Evolutionary conservation across 1,140 invertebrate genomes (phyloP).

Genomic region (Bicyclus anynana): DNA sequence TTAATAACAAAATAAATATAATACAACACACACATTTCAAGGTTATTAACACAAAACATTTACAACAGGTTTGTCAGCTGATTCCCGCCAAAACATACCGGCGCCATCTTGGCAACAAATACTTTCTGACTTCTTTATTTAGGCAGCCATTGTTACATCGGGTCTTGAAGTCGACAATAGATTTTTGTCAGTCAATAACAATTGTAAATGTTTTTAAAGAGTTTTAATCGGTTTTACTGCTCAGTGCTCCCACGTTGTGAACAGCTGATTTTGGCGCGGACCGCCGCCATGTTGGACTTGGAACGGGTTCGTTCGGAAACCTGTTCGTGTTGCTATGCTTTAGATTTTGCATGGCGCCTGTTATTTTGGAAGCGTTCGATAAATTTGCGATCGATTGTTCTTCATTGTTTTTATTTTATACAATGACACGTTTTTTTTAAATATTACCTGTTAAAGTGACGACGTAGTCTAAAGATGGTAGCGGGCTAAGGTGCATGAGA

Average conservation of each 20-base stretch:
- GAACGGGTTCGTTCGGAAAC: slow-evolving; percentile 34
- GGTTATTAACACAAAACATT: slow-evolving; percentile 7
- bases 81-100: slow-evolving; percentile 56
- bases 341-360: slow-evolving; percentile 18
- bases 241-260: slow-evolving; percentile 39
- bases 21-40: slow-evolving; percentile 4
- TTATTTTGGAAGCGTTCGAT: slow-evolving; percentile 25
- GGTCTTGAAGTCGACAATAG: slow-evolving; percentile 36
- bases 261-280: slow-evolving; percentile 53
- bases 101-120: slow-evolving; percentile 31
- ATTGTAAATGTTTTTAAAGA: slow-evolving; percentile 6
- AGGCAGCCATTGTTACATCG: slow-evolving; percentile 32
- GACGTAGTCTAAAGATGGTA: no score
- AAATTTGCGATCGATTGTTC: slow-evolving; percentile 23
- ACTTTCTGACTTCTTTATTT: slow-evolving; percentile 12
- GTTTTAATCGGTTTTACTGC: not conserved
- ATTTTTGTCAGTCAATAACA: slow-evolving; percentile 16
- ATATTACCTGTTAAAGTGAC: not conserved
- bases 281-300: slow-evolving; percentile 37
- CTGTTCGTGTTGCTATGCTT: slow-evolving; percentile 42
- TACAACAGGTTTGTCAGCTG: slow-evolving; percentile 40
- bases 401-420: no score
- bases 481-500: no score
- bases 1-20: not conserved
- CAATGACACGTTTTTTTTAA: not conserved